Evolutionary conservation across 2,888 invertebrate genomes (phyloP).

Genomic region (Diadromus collaris): DNA sequence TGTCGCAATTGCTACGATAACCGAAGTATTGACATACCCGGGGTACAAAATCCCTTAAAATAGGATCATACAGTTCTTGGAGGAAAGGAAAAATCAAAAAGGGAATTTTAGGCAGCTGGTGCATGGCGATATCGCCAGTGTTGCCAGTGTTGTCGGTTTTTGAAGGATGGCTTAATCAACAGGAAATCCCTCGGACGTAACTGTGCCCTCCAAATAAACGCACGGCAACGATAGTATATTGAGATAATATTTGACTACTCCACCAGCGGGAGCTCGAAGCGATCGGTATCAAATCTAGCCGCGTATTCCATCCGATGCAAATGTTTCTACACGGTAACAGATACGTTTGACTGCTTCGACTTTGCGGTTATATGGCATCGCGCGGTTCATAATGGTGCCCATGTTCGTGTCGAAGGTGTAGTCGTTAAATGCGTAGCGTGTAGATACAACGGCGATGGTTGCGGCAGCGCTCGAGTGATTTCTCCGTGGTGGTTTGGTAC

Average conservation of each 20-base stretch:
- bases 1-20: too few relatives aligned
- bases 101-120: too few relatives aligned
- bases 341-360: slow-evolving; percentile 12
- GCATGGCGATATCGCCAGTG: too few relatives aligned
- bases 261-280: neutral
- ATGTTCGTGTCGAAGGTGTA: neutral
- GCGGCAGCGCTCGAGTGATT: slow-evolving; percentile 47
- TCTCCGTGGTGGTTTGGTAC: slow-evolving; percentile 53
- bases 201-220: neutral
- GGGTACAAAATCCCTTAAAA: too few relatives aligned
- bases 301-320: neutral
- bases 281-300: slow-evolving; percentile 33
- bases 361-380: neutral
- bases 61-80: too few relatives aligned
- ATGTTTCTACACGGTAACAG: slow-evolving; percentile 12
- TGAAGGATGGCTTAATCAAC: too few relatives aligned
- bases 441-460: slow-evolving; percentile 14
- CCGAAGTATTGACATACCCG: too few relatives aligned
- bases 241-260: neutral
- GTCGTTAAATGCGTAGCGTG: slow-evolving; percentile 5
- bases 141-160: too few relatives aligned
- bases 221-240: neutral
- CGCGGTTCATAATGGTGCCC: neutral
- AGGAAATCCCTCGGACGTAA: neutral
- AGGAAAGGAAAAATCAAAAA: too few relatives aligned